Base-by-base conservation (phyloP, 2,888 invertebrate species). In the Agrypnus murinus region DNA sequence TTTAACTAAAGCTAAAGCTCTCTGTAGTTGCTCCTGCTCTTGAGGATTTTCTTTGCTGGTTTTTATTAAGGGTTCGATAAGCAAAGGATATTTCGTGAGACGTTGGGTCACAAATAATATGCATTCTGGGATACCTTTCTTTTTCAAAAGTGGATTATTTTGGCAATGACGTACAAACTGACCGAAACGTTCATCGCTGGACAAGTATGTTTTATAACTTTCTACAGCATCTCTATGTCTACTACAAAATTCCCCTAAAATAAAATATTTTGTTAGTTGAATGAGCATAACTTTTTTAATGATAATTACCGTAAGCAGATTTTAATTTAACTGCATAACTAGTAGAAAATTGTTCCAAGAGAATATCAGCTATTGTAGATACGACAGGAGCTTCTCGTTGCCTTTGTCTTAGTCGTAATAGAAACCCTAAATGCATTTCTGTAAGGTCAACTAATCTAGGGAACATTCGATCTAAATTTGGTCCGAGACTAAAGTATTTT, bases 51-150 rank as follows among this genome's bases (percentile, higher is more conserved):
- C 93, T 75, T 94, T 93, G 5, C 95, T 94, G 2, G 95, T 95
- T 86, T 98, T 98, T 65, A 97, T 90, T 46, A 98, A 86, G 0
- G 97, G 95, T 81, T 98, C 98, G 73, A 98, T 91, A 2, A 98
- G 88, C 25, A 97, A 86, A 0, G 98, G 98, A 86, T 98, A 98
- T 82, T 98, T 98, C 10, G 98, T 98, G 46, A 98, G 89, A 75
- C 98, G 89, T 85, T 98, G 98, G 0, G 98, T 97, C 10, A 98
- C 97, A 85, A 97, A 95, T 68, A 98, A 85, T 78, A 98, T 95
- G 84, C 97, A 98, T 85, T 98, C 98, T 0, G 97, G 97, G 59
- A 98, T 95, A 71, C 97, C 97, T 87, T 97, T 96, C 84, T 97
- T 95, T 87, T 97, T 94, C 69, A 97, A 89, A 78, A 97, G 85